phyloP scores from a whole-genome alignment of 2,888 invertebrate species.

The Drosophila ustulata region DNA sequence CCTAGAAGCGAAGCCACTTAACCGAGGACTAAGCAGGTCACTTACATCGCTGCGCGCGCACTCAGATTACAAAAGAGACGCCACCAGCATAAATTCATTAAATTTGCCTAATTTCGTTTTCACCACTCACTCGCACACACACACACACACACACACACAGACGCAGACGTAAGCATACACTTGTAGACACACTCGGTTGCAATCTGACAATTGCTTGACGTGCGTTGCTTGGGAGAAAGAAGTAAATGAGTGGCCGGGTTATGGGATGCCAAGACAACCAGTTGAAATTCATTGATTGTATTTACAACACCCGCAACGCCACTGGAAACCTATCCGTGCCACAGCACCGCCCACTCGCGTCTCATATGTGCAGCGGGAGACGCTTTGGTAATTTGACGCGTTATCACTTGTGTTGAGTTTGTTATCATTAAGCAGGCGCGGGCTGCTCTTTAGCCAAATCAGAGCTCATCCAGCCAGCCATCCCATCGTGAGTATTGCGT shows the following conservation, averaged over 20 bases:
- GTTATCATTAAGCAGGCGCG: conserved; percentile 78
- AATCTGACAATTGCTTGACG: conserved; percentile 48
- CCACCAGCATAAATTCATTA: conserved; percentile 82
- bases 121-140: conserved; percentile 39
- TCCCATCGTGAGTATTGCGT: conserved; percentile 29
- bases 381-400: conserved; percentile 80
- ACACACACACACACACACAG: conserved; percentile 13
- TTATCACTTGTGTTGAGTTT: conserved; percentile 81
- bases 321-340: conserved; percentile 33
- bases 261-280: conserved; percentile 66
- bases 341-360: conserved; percentile 17
- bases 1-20: conserved; percentile 63
- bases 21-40: conserved; percentile 73
- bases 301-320: conserved; percentile 75
- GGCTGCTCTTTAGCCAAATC: conserved; percentile 78
- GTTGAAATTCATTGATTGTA: conserved; percentile 82
- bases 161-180: conserved; percentile 12
- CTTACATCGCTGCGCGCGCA: conserved; percentile 72
- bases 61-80: conserved; percentile 78
- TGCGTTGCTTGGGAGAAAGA: conserved; percentile 29
- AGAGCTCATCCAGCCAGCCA: conserved; percentile 47
- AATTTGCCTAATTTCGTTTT: conserved; percentile 80
- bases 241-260: conserved; percentile 47
- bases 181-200: conserved; percentile 5
- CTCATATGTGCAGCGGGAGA: conserved; percentile 12